Conservation (phyloP, 2,888 invertebrate genomes). For the Dynastes maya region DNA sequence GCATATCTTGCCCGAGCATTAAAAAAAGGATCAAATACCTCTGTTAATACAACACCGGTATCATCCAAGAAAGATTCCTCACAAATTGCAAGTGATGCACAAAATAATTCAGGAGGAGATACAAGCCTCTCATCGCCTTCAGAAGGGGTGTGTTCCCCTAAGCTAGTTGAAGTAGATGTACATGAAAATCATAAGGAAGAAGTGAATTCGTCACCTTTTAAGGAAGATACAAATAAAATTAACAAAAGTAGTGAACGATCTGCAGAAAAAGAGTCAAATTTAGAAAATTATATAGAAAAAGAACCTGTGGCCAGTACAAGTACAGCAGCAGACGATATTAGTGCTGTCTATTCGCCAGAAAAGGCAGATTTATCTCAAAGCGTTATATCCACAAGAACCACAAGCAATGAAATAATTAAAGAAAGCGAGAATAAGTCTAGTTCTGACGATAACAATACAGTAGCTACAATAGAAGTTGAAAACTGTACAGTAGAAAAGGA, state of each 20-base stretch:
- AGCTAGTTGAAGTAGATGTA: neutral
- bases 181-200: too few species aligned
- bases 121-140: neutral
- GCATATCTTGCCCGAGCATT: too few species aligned
- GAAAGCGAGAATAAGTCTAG: conserved; percentile 1
- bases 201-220: neutral
- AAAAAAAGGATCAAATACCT: neutral
- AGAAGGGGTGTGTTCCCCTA: neutral
- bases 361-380: neutral
- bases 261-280: neutral
- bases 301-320: conserved; percentile 15
- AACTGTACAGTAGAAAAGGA: neutral
- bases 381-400: neutral
- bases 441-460: neutral
- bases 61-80: neutral
- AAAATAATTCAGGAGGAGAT: neutral
- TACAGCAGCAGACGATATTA: neutral
- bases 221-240: neutral
- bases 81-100: neutral
- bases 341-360: neutral
- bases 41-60: neutral
- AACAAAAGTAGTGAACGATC: neutral
- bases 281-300: too few species aligned
- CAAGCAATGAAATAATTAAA: neutral
- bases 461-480: too few species aligned